Evolutionary conservation across 2,888 invertebrate genomes (phyloP).

Genomic region (Monopis laevigella): DNA sequence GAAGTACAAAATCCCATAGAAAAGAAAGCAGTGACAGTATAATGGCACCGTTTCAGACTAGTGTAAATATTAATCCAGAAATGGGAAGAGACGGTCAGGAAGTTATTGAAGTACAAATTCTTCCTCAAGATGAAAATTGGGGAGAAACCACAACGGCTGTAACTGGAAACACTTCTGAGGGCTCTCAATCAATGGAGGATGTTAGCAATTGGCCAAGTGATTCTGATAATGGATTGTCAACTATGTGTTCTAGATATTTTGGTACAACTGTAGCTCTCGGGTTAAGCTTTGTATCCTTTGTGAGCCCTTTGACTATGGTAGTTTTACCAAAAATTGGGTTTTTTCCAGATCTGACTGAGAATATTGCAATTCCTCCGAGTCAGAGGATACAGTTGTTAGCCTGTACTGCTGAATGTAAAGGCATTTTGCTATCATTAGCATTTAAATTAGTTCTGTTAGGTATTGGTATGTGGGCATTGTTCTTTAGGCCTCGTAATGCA

Average conservation of each 20-base stretch:
- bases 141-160: slow-evolving; percentile 98
- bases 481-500: slow-evolving; percentile 83
- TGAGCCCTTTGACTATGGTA: slow-evolving; percentile 95
- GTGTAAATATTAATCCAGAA: slow-evolving; percentile 82
- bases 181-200: slow-evolving; percentile 93
- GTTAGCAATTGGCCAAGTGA: slow-evolving; percentile 86
- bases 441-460: slow-evolving; percentile 91
- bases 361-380: slow-evolving; percentile 74
- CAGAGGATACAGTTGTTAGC: slow-evolving; percentile 76
- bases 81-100: slow-evolving; percentile 84
- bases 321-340: slow-evolving; percentile 90
- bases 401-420: slow-evolving; percentile 94
- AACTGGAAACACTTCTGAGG: slow-evolving; percentile 96
- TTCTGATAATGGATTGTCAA: slow-evolving; percentile 73
- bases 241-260: slow-evolving; percentile 83
- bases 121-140: slow-evolving; percentile 98
- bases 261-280: slow-evolving; percentile 83
- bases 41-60: slow-evolving; percentile 90
- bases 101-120: slow-evolving; percentile 94
- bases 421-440: slow-evolving; percentile 87
- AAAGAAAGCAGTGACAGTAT: slow-evolving; percentile 68
- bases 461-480: slow-evolving; percentile 93
- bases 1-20: slow-evolving; percentile 73
- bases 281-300: slow-evolving; percentile 83
- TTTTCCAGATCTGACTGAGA: slow-evolving; percentile 77